Evolutionary conservation across 2,113 vertebrate genomes (phyloP), one percentile per base, ranked within the genome.

Genomic region (Columba livia): DNA sequence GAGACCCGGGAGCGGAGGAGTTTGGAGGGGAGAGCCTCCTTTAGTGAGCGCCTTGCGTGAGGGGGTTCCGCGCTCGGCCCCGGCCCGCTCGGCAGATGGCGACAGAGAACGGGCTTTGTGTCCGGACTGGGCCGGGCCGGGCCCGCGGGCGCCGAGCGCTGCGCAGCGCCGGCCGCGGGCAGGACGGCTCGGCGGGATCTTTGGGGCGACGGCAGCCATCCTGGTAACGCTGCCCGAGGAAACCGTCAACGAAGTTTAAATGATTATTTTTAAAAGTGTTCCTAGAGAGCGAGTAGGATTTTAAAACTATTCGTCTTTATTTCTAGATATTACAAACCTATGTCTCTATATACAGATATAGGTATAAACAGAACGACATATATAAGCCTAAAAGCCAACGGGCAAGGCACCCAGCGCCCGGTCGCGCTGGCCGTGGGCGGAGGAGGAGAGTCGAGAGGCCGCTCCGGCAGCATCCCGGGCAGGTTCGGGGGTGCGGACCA

Each of bases 11-110:
- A 44, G 15, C 3, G 7, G 26, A 48, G 17, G 10, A 3, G 11
- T 48, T 25, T 15, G 50, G 51, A 31, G 20, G 19, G 23, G 20
- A 40, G 31, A 62, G 26, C 6, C 79, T 5, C 8, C 7, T 66
- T 19, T 18, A 20, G 4, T 53, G 36, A 53, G 32, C 36, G 88
- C 48, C 64, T 36, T 5, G 50, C 11, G 25, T 12, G n/a, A 31
- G 77, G 42, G 44, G 69, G 48, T 42, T 58, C 24, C 4, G 23
- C 17, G 12, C 19, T 21, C 31, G 31, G 31, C 31, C 31, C 15
- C 36, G 31, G 10, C 67, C 77, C 21, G 12, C 21, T 96, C 98
- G 97, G 94, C 96, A 98, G 98, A 89, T 97, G 98, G 96, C 97
- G 97, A 97, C 96, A 98, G 96, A 98, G 97, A 96, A 96, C 97